phyloP scores from a whole-genome alignment of 1,140 invertebrate species.

The Steinernema feltiae region DNA sequence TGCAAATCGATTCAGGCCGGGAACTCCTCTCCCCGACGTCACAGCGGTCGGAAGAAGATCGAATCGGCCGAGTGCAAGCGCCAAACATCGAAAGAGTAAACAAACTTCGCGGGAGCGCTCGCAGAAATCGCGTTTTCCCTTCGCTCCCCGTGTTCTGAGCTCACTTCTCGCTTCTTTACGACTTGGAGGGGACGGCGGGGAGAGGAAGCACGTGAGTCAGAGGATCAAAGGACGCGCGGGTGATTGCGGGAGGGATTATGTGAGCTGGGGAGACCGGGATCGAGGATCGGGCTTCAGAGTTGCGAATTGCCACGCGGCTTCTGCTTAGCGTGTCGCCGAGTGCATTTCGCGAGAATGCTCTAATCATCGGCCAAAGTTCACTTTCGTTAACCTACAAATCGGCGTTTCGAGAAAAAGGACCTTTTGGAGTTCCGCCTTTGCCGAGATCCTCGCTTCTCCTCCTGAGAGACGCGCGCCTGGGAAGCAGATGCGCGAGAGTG shows the following conservation, averaged over 20 bases:
- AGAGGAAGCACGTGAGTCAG: neutral
- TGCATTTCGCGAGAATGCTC: too few species aligned
- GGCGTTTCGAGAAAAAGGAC: neutral
- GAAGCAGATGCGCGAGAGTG: too few species aligned
- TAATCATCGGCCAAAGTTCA: neutral
- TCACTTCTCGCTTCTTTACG: too few species aligned
- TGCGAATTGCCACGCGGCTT: too few species aligned
- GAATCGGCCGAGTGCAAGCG: conserved; percentile 5
- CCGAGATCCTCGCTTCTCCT: too few species aligned
- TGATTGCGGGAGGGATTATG: too few species aligned
- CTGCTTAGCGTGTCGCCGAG: too few species aligned
- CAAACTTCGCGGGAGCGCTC: neutral
- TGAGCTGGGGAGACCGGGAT: too few species aligned
- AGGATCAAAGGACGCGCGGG: neutral
- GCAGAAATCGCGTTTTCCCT: neutral
- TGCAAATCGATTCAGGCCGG: neutral
- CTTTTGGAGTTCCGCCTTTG: too few species aligned
- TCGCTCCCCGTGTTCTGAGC: neutral
- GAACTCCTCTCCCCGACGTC: neutral
- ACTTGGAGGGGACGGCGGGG: neutral
- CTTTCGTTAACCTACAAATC: neutral
- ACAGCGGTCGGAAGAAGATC: neutral
- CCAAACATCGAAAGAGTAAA: conserved; percentile 1
- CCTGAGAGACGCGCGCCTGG: too few species aligned
- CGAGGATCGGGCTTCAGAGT: too few species aligned